phyloP scores from a whole-genome alignment of 2,113 vertebrate genomes.

The Cyprinodon brontotheroides region DNA sequence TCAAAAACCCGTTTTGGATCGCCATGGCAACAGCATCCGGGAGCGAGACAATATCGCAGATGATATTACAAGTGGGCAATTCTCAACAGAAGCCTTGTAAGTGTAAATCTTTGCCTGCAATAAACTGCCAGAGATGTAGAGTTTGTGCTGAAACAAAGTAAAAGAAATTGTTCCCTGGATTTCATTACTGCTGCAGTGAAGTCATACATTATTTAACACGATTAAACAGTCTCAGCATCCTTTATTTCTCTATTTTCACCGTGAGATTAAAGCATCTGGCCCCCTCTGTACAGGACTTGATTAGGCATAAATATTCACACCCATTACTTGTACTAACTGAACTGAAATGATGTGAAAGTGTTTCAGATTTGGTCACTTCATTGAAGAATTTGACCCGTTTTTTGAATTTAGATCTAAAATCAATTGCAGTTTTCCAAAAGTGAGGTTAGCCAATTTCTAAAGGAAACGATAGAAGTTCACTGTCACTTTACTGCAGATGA shows the following conservation, averaged over 20 bases:
- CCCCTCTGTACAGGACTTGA: slow-evolving; percentile 38
- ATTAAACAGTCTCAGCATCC: slow-evolving; percentile 61
- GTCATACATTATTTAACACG: slow-evolving; percentile 76
- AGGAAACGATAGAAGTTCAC: too few relatives aligned
- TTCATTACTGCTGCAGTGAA: slow-evolving; percentile 74
- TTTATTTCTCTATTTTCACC: slow-evolving; percentile 58
- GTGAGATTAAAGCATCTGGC: slow-evolving; percentile 52
- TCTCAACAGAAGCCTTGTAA: slow-evolving; percentile 31
- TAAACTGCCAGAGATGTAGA: slow-evolving; percentile 26
- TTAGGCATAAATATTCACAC: slow-evolving; percentile 9
- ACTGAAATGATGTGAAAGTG: neutral
- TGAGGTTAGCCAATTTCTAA: neutral
- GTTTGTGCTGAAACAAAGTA: slow-evolving; percentile 57
- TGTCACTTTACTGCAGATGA: neutral
- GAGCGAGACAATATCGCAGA: slow-evolving; percentile 59
- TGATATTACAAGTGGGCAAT: slow-evolving; percentile 42
- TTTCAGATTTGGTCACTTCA: neutral
- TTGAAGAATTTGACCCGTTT: slow-evolving; percentile 2
- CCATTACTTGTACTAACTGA: neutral
- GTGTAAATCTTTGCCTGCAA: slow-evolving; percentile 57
- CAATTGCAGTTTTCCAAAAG: neutral
- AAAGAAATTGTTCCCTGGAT: slow-evolving; percentile 55
- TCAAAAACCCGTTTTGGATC: slow-evolving; percentile 59
- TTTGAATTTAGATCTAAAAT: neutral
- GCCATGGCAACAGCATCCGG: slow-evolving; percentile 67